These are phyloP conservation scores for Atrichornis clamosus DNA, from an alignment of 2,113 vertebrate species.

Conservation along the genomic window DNA sequence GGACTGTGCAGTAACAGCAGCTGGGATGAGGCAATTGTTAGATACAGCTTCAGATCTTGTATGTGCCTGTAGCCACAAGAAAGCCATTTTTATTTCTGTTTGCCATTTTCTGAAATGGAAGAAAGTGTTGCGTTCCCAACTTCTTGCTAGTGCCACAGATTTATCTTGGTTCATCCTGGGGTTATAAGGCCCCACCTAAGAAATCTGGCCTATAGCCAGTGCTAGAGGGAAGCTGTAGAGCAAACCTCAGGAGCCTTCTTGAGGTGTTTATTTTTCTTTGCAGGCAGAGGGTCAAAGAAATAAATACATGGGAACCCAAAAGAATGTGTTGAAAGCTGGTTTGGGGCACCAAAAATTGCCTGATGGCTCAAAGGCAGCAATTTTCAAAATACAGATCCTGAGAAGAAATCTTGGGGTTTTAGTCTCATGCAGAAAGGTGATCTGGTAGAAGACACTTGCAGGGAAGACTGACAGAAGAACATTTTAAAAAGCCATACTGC, in stretches of 20 bases:
- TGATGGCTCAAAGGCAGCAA: neutral
- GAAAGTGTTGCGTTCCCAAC: neutral
- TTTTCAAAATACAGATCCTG: neutral
- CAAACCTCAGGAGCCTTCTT: neutral
- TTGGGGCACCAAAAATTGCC: neutral
- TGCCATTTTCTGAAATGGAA: neutral
- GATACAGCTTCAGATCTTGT: neutral
- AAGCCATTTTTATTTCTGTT: neutral
- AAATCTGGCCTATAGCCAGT: conserved; percentile 5
- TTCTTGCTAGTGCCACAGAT: neutral
- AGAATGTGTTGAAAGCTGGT: neutral
- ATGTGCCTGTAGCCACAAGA: neutral
- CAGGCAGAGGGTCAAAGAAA: neutral
- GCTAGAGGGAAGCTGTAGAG: neutral
- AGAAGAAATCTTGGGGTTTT: neutral
- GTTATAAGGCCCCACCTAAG: conserved; percentile 44
- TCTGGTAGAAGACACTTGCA: neutral
- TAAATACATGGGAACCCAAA: neutral
- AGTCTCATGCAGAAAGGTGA: neutral
- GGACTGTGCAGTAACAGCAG: neutral
- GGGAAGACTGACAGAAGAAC: neutral
- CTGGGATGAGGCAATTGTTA: neutral
- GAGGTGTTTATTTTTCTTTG: neutral
- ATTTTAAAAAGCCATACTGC: neutral
- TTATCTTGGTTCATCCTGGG: conserved; percentile 54